Evolutionary conservation across 2,797 vertebrate species (phyloP).

Genomic region (Syndactyla subalaris): DNA sequence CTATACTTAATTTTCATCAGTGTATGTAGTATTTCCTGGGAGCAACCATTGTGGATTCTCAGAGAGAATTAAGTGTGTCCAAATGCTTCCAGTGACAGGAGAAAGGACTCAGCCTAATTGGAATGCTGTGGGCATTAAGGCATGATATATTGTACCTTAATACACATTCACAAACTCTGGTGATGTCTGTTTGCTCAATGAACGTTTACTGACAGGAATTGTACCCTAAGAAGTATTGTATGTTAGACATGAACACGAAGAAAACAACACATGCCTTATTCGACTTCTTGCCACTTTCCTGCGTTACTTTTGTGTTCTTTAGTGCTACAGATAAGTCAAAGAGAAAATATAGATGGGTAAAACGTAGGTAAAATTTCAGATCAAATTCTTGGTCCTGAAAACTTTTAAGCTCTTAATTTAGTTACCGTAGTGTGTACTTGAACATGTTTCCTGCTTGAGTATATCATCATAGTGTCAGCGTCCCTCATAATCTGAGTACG

Average conservation of each 20-base stretch:
- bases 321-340: not conserved
- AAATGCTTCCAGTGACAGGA: not conserved
- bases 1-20: not conserved
- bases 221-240: not conserved
- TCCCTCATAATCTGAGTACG: not conserved
- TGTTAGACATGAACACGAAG: not conserved
- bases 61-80: not conserved
- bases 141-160: not conserved
- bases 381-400: not conserved
- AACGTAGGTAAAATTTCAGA: not conserved
- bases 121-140: not conserved
- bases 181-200: not conserved
- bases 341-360: not conserved
- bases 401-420: not conserved
- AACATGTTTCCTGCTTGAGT: fast-evolving
- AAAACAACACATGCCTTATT: not conserved
- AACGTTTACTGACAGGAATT: fast-evolving
- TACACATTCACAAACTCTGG: not conserved
- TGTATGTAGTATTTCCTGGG: not conserved
- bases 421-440: not conserved
- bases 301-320: not conserved
- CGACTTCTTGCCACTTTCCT: not conserved
- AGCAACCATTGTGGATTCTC: not conserved
- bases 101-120: not conserved
- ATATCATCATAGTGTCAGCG: not conserved